Percentiles rank a stretch among this genome's conserved stretches.
Evolutionary conservation across 1,140 invertebrate genomes (phyloP).

Genomic region (Drosophila nigrodunni): DNA sequence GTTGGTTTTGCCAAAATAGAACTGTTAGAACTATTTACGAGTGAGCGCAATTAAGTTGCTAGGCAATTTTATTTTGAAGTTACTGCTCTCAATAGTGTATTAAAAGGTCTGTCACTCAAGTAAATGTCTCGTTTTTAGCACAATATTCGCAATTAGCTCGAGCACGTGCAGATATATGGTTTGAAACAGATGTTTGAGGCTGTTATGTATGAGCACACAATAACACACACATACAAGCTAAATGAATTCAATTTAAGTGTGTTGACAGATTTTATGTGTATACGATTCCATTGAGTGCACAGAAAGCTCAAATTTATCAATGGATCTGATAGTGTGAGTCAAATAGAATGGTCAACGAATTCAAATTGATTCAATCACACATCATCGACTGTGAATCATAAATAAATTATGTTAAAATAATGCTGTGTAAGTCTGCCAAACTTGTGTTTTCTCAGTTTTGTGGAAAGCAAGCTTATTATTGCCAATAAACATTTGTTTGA

Average conservation of each 20-base stretch:
- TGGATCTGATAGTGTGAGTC: background rate
- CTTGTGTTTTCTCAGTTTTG: too few relatives aligned
- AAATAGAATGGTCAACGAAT: background rate
- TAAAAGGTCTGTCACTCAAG: background rate
- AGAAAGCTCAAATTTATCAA: conserved; percentile 10
- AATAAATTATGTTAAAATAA: conserved; percentile 24
- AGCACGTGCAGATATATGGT: conserved; percentile 46
- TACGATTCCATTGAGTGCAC: background rate
- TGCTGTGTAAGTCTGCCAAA: background rate
- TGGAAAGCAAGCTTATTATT: conserved; percentile 19
- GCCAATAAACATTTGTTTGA: conserved; percentile 16
- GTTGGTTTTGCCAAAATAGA: background rate
- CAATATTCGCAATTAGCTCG: conserved; percentile 7
- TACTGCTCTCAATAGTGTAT: too few relatives aligned
- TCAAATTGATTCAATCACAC: conserved; percentile 29
- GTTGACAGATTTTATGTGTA: conserved; percentile 18
- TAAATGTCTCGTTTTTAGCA: background rate
- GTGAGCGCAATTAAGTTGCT: background rate
- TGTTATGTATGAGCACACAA: background rate
- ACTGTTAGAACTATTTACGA: background rate
- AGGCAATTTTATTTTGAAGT: background rate
- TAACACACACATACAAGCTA: background rate
- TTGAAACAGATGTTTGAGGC: background rate
- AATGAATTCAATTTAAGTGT: conserved; percentile 20
- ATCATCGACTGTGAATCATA: conserved; percentile 11